Evolutionary conservation across 2,888 invertebrate species (phyloP).

Genomic region (Polydrusus tereticollis): DNA sequence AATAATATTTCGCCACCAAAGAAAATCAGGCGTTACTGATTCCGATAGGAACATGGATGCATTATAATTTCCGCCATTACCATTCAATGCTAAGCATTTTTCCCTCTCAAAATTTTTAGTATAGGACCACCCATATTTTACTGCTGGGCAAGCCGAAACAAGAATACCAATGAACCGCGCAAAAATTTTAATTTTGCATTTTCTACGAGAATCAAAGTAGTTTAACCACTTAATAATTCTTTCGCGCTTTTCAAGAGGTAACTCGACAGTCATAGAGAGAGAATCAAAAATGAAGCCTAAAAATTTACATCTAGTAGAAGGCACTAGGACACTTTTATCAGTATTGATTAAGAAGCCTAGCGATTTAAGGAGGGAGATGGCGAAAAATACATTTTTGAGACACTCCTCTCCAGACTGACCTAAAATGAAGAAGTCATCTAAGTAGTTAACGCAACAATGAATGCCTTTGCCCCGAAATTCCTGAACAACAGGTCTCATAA

Average conservation of each 20-base stretch:
- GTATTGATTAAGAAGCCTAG: slow-evolving; percentile 50
- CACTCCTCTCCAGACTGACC: slow-evolving; percentile 29
- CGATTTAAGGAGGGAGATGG: slow-evolving; percentile 24
- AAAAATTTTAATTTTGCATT: slow-evolving; percentile 31
- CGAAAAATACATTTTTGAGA: not conserved
- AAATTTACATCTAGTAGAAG: slow-evolving; percentile 37
- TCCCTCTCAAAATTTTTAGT: slow-evolving; percentile 34
- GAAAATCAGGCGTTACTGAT: not conserved
- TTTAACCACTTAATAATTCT: not conserved
- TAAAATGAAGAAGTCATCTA: slow-evolving; percentile 26
- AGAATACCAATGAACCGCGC: slow-evolving; percentile 48
- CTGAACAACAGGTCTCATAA: slow-evolving; percentile 50
- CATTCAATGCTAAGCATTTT: slow-evolving; percentile 22
- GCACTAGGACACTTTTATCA: slow-evolving; percentile 41
- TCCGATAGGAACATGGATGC: not conserved
- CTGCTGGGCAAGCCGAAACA: not conserved
- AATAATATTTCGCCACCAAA: slow-evolving; percentile 31
- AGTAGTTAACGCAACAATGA: slow-evolving; percentile 40
- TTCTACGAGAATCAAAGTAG: not conserved
- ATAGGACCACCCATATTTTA: slow-evolving; percentile 21
- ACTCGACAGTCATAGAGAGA: slow-evolving; percentile 9
- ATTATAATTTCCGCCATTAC: not conserved
- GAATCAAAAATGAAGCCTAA: slow-evolving; percentile 49
- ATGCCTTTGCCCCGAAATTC: slow-evolving; percentile 44
- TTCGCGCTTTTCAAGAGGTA: not conserved